Base-by-base conservation (phyloP, 2,888 invertebrate species). In the Incurvaria masculella region DNA sequence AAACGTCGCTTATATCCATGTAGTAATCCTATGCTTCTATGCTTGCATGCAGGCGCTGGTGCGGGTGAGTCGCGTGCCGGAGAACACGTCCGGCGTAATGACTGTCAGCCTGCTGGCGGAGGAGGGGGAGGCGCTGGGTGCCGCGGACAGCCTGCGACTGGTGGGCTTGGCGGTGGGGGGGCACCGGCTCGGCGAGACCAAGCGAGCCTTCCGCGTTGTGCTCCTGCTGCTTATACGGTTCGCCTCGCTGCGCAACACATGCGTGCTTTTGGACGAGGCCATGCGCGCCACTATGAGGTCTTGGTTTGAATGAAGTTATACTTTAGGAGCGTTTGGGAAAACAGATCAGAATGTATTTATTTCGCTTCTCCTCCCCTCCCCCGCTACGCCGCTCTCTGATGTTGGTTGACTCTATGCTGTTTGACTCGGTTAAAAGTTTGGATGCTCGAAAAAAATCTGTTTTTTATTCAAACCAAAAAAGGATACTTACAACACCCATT, bases 1-100 rank as follows among this genome's bases (percentile, higher is more conserved):
- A n/a, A n/a, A n/a, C n/a, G n/a, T n/a, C n/a, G n/a, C n/a, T n/a
- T n/a, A n/a, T n/a, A n/a, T n/a, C n/a, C n/a, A n/a, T n/a, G n/a
- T n/a, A n/a, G n/a, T n/a, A n/a, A n/a, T n/a, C n/a, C n/a, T n/a
- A n/a, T n/a, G n/a, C n/a, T n/a, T n/a, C n/a, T n/a, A n/a, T n/a
- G n/a, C n/a, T n/a, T n/a, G n/a, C n/a, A n/a, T n/a, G 3, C 38
- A 76, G 78, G 78, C 78, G 1, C 75, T 76, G 64, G 64, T 78
- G 2, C 62, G 74, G 3, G 76, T 78, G 1, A 62, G 63, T 40
- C 62, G 75, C 23, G 62, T 69, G 4, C 57, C 65, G 2, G 76
- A 76, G 53, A 78, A 76, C 54, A 69, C 75, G 59, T 73, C 72
- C 0, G 78, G 78, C 2, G 76, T 78, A 1, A 53, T 71, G 0